These are phyloP conservation scores for Boleophthalmus pectinirostris DNA, from an alignment of 2,113 vertebrate species.

Conservation along the genomic window DNA sequence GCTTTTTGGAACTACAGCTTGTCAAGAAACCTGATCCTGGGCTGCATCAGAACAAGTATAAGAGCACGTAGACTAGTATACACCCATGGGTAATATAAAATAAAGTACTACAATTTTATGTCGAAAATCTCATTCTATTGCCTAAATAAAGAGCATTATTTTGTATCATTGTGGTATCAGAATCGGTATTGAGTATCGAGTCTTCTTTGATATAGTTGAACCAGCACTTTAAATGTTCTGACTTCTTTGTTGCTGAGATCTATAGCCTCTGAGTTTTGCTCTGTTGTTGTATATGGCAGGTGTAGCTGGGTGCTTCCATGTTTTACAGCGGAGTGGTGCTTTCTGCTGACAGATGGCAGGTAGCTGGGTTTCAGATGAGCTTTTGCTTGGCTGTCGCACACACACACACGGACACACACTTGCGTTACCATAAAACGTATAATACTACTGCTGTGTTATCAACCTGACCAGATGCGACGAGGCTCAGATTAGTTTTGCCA, in stretches of 20 bases:
- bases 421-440: not conserved
- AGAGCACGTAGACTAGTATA: no score
- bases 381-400: conserved; percentile 43
- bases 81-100: no score
- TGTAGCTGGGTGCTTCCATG: conserved; percentile 20
- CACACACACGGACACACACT: conserved; percentile 18
- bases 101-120: no score
- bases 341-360: conserved; percentile 62
- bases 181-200: no score
- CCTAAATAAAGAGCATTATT: no score
- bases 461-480: not conserved
- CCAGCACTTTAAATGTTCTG: not conserved
- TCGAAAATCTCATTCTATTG: no score
- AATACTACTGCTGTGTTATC: conserved; percentile 1
- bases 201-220: conserved; percentile 1
- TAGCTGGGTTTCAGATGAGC: conserved; percentile 59
- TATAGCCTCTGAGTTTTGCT: conserved; percentile 10
- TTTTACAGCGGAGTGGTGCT: conserved; percentile 32
- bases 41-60: no score
- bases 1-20: no score
- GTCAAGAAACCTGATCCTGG: no score
- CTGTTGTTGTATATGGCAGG: conserved; percentile 31
- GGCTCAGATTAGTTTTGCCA: not conserved
- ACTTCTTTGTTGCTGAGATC: conserved; percentile 11
- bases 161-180: no score